Evolutionary conservation across 2,113 vertebrate species (phyloP), one percentile per base, ranked within the genome.

Genomic region (Paralichthys olivaceus): DNA sequence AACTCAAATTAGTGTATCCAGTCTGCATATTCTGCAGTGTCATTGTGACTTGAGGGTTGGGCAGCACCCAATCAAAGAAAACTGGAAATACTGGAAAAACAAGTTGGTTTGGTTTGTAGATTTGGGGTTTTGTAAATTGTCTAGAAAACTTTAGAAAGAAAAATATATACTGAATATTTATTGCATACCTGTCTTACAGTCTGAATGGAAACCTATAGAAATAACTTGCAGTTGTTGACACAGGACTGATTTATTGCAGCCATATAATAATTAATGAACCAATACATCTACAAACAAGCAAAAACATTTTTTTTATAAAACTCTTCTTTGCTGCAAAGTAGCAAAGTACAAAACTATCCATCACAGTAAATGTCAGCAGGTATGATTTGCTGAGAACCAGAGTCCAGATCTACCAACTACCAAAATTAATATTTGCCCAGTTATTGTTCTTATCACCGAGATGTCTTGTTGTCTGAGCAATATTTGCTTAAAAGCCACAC

Each of bases 381-480:
- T 58, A 66, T 56, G 59, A n/a, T 34, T 53, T 19, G 60, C 17
- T 58, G 5, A 59, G 37, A 67, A 62, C 55, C 25, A 56, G 23
- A 58, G 29, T 62, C 56, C 60, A 34, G 22, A 53, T 40, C 22
- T 17, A 23, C 6, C 63, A 68, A 71, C 72, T 7, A 43, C 58
- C 62, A 32, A 73, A 83, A 72, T 85, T 65, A 92, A 91, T 93
- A 92, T 94, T 92, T 94, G 79, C 40, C 73, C 32, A 66, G 82
- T 87, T 90, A 91, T 91, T 91, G 81, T 80, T 28, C 29, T 85
- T 88, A 88, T 80, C 84, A 84, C 61, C 84, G 65, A 72, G 54
- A 62, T 62, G 34, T 64, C 22, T 37, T 63, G 22, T 74, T 62
- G 49, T 64, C 43, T 4, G 3, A 58, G 60, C 56, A 61, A 34